Percentiles rank a stretch among this genome's conserved stretches.
Evolutionary conservation across 2,797 vertebrate species (phyloP).

Genomic region (Crenichthys baileyi): DNA sequence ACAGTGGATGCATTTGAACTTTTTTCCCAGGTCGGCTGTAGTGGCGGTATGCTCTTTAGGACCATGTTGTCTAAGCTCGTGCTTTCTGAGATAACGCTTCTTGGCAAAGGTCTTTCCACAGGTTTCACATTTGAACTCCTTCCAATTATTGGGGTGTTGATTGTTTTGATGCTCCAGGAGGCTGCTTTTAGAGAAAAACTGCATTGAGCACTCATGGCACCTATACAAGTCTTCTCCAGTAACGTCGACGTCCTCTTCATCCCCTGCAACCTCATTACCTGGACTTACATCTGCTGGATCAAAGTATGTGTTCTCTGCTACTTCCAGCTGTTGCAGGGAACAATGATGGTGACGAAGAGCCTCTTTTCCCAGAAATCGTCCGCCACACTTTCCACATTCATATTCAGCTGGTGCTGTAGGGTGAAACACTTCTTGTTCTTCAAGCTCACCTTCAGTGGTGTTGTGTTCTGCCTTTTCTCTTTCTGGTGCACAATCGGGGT

Average conservation of each 20-base stretch:
- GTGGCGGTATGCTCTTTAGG: conserved; percentile 17
- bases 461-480: conserved; percentile 58
- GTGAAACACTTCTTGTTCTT: conserved; percentile 67
- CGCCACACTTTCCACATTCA: conserved; percentile 77
- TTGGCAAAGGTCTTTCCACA: conserved; percentile 77
- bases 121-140: conserved; percentile 72
- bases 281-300: conserved; percentile 20
- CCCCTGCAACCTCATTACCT: conserved; percentile 30
- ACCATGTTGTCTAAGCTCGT: conserved; percentile 63
- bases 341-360: conserved; percentile 77
- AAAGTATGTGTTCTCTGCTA: conserved; percentile 19
- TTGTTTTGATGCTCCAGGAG: conserved; percentile 81
- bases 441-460: conserved; percentile 54
- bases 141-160: conserved; percentile 53
- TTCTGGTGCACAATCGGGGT: conserved; percentile 59
- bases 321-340: conserved; percentile 29
- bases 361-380: conserved; percentile 71
- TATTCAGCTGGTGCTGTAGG: conserved; percentile 65
- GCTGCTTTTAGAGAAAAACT: conserved; percentile 73
- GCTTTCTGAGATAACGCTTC: conserved; percentile 72
- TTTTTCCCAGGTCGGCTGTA: conserved; percentile 4
- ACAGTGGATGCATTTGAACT: conserved; percentile 70
- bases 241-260: conserved; percentile 82
- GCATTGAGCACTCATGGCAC: conserved; percentile 72
- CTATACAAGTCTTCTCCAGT: conserved; percentile 78